Evolutionary conservation across 1,140 invertebrate genomes (phyloP).

Genomic region (Alviniconcha marisindica): DNA sequence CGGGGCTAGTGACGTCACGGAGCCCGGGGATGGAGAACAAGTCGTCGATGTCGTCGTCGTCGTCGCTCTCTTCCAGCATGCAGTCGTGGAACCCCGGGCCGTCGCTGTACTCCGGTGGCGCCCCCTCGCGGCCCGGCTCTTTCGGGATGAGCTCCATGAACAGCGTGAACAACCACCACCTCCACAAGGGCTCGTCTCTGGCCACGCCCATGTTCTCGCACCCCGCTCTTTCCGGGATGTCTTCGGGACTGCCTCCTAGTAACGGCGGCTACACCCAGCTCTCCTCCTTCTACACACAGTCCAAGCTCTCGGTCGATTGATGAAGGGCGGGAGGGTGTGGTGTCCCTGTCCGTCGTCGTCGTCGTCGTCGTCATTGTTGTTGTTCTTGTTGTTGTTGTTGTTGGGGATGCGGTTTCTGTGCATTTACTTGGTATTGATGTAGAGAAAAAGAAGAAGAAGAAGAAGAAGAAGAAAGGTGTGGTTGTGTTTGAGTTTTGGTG

Average conservation of each 20-base stretch:
- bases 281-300: conserved; percentile 29
- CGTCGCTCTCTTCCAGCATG: background rate
- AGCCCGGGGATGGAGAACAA: conserved; percentile 10
- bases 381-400: no score
- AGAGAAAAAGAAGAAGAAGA: no score
- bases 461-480: no score
- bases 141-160: conserved; percentile 35
- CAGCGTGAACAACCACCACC: background rate
- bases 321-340: background rate
- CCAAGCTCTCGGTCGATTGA: conserved; percentile 35
- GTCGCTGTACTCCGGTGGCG: background rate
- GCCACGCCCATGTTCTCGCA: conserved; percentile 33
- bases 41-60: background rate
- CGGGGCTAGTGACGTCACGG: background rate
- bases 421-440: no score
- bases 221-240: conserved; percentile 26
- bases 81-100: background rate
- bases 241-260: background rate
- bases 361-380: no score
- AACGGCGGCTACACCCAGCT: conserved; percentile 30
- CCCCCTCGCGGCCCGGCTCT: background rate
- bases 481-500: no score
- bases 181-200: conserved; percentile 11
- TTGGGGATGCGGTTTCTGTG: no score
- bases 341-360: no score